Base-by-base conservation (phyloP, 1,140 invertebrate genomes). In the Sitophilus oryzae region DNA sequence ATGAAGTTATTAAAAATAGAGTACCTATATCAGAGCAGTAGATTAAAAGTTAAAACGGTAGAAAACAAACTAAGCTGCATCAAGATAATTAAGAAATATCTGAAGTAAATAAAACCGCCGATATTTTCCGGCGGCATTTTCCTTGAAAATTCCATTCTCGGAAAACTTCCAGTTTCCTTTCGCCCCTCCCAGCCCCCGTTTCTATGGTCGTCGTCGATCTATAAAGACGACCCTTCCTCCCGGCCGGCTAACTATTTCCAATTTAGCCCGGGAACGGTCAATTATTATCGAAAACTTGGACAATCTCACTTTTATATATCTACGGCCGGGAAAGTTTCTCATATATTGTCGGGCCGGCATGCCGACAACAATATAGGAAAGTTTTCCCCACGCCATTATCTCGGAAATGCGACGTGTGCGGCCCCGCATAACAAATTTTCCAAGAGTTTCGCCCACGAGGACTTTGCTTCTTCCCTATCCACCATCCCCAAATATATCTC, bases 241-340 rank as follows among this genome's bases (percentile, higher is more conserved):
- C 10, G 14, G 15, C 19, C 38, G 8, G 8, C 38, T 41, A 41
- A 41, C 38, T 41, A 41, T 41, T 41, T 41, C 38, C 38, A 41
- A 41, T 41, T 41, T 41, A 41, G 38, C 38, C n/a, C 38, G 38
- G 38, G 38, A 41, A 41, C 38, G 38, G 38, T 41, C 38, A 41
- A 41, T 41, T 41, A 41, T 41, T 41, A 41, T 41, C 38, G 38
- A 41, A 41, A 41, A 41, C 38, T 41, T 41, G 38, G 38, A 41
- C 38, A 41, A 41, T 41, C 38, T 41, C 38, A 41, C 38, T 41
- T 41, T 41, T 41, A 41, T 41, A 41, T 18, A 18, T 14, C 38
- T 18, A n/a, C n/a, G n/a, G n/a, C n/a, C n/a, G n/a, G n/a, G 38
- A 41, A 41, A 41, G 38, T 41, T 41, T 41, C 38, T 41, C 38